A percentile compares a stretch with the other conserved stretches of the same genome.
These are phyloP conservation scores for Silurus aristotelis DNA, from an alignment of 2,797 vertebrate genomes.

Conservation along the genomic window DNA sequence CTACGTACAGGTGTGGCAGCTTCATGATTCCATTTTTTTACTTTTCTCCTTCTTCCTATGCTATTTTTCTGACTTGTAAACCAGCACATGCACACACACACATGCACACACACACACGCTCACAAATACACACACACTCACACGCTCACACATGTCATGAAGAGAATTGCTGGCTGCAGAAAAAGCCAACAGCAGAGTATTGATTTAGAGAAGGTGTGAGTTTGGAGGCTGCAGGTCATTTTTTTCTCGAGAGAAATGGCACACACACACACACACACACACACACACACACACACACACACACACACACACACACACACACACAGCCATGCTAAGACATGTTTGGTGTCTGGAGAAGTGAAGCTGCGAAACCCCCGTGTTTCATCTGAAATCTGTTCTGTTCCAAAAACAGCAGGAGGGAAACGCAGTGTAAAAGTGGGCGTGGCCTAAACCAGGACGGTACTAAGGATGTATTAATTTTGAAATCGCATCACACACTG, in stretches of 20 bases:
- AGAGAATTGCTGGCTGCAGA: background rate
- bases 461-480: background rate
- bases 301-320: background rate
- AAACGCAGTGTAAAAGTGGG: background rate
- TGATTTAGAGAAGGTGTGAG: background rate
- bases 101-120: no score
- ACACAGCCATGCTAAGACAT: background rate
- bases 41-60: background rate
- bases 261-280: constrained; percentile 17
- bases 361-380: background rate
- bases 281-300: background rate
- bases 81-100: no score
- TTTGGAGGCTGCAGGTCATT: constrained; percentile 9
- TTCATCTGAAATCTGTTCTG: background rate
- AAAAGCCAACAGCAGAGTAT: background rate
- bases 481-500: background rate
- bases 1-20: background rate
- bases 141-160: background rate
- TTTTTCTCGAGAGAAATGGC: constrained; percentile 25
- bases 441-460: background rate
- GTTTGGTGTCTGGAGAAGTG: background rate
- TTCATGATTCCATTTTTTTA: background rate
- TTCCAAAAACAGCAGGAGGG: background rate
- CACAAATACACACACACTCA: background rate
- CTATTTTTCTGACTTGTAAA: no score